These are phyloP conservation scores for Euura lappo DNA, from an alignment of 1,140 invertebrate genomes.

Conservation along the genomic window DNA sequence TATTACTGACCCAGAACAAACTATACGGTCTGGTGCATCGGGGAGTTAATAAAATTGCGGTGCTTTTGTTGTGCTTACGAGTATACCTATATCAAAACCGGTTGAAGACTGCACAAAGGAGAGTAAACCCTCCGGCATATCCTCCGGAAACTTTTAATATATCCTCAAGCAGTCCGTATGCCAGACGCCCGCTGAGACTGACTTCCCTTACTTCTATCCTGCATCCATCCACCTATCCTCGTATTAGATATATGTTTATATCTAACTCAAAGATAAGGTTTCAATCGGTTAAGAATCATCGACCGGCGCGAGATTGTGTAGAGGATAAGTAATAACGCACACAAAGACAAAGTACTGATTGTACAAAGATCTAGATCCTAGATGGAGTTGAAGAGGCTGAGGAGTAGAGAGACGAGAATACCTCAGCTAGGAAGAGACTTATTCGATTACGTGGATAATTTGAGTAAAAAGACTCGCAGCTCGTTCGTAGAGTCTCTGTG, in stretches of 20 bases:
- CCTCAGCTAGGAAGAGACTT: neutral
- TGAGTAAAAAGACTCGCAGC: neutral
- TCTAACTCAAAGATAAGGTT: no score
- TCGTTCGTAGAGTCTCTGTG: neutral
- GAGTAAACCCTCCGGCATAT: conserved; percentile 40
- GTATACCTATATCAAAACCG: no score
- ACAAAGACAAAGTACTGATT: neutral
- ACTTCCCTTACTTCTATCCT: conserved; percentile 27
- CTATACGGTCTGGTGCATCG: no score
- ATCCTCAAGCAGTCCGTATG: conserved; percentile 40
- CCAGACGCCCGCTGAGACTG: conserved; percentile 38
- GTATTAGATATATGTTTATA: no score
- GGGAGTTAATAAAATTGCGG: no score
- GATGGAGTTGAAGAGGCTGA: neutral
- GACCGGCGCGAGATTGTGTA: no score
- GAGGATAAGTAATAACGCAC: no score
- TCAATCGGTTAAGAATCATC: no score
- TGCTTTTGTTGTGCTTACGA: no score
- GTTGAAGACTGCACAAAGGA: conserved; percentile 11
- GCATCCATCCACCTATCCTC: no score
- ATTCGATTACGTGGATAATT: conserved; percentile 3
- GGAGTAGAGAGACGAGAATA: neutral
- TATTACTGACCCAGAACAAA: no score
- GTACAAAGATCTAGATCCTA: neutral
- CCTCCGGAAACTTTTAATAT: conserved; percentile 52